Evolutionary conservation across 2,888 invertebrate genomes (phyloP).

Genomic region (Sphecodes monilicornis): DNA sequence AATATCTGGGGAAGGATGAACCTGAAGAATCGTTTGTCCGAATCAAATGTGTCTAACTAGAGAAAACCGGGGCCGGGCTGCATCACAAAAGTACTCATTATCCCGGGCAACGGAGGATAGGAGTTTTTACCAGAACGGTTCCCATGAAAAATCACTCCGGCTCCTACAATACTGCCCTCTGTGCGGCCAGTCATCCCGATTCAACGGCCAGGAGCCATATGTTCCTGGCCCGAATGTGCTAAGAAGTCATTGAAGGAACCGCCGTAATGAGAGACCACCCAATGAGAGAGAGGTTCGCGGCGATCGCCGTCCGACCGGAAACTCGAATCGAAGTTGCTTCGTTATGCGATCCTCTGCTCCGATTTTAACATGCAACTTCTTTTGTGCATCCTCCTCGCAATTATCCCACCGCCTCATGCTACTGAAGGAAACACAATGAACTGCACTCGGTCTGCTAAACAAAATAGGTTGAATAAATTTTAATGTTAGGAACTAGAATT

Average conservation of each 20-base stretch:
- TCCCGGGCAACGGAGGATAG: conserved; percentile 19
- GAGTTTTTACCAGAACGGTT: conserved; percentile 60
- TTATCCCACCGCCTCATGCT: not conserved
- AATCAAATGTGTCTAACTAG: not conserved
- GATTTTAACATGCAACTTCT: conserved; percentile 16
- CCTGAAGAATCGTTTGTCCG: not conserved
- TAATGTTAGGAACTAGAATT: not conserved
- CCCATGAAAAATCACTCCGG: conserved; percentile 69
- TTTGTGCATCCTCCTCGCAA: not conserved
- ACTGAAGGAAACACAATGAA: not conserved
- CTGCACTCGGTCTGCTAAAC: not conserved
- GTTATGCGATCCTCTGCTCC: conserved; percentile 60
- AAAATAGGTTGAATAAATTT: no score
- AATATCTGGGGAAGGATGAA: not conserved
- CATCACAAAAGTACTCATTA: conserved; percentile 37
- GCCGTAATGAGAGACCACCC: conserved; percentile 74
- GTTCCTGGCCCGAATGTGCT: conserved; percentile 67
- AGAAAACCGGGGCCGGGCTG: not conserved
- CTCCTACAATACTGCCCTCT: conserved; percentile 68
- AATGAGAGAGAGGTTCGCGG: conserved; percentile 60
- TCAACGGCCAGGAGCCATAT: conserved; percentile 70
- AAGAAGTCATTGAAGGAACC: conserved; percentile 72
- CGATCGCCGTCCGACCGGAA: conserved; percentile 69
- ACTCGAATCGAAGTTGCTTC: conserved; percentile 62
- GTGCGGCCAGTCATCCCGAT: conserved; percentile 69